Evolutionary conservation across 2,113 vertebrate species (phyloP).

Genomic region (Etheostoma cragini): DNA sequence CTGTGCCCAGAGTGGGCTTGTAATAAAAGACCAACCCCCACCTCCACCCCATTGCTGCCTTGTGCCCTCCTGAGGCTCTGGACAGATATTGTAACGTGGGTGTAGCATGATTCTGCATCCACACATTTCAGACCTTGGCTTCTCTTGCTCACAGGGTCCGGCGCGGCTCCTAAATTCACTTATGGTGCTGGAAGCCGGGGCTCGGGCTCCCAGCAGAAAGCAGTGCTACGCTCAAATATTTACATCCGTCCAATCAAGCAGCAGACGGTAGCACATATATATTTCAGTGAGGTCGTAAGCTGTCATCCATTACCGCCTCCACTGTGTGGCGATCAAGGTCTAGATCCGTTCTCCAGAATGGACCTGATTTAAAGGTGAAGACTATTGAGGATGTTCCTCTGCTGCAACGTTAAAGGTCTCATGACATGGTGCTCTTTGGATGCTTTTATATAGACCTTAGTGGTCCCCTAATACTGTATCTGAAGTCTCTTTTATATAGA

Average conservation of each 20-base stretch:
- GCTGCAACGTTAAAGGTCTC: too few relatives aligned
- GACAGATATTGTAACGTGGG: constrained; percentile 59
- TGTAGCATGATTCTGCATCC: constrained; percentile 30
- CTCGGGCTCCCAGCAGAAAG: constrained; percentile 53
- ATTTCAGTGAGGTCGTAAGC: constrained; percentile 70
- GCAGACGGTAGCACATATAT: constrained; percentile 69
- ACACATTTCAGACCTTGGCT: constrained; percentile 17
- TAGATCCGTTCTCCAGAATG: constrained; percentile 21
- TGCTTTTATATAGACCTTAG: too few relatives aligned
- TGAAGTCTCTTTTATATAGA: too few relatives aligned
- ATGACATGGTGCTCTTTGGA: too few relatives aligned
- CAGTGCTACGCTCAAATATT: constrained; percentile 70
- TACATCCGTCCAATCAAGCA: constrained; percentile 70
- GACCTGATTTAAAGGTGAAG: not conserved
- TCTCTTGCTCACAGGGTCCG: constrained; percentile 5
- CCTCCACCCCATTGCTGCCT: constrained; percentile 16
- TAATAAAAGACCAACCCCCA: constrained; percentile 46
- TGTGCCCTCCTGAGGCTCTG: constrained; percentile 52
- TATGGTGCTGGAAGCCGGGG: constrained; percentile 43
- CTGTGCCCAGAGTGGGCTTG: constrained; percentile 14
- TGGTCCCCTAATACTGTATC: too few relatives aligned
- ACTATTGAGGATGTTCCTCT: not conserved
- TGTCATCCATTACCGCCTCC: constrained; percentile 58
- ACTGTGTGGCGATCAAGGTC: constrained; percentile 48
- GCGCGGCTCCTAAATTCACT: constrained; percentile 59